Conservation (phyloP, 2,888 invertebrate species). For the Acrobeloides nanus region DNA sequence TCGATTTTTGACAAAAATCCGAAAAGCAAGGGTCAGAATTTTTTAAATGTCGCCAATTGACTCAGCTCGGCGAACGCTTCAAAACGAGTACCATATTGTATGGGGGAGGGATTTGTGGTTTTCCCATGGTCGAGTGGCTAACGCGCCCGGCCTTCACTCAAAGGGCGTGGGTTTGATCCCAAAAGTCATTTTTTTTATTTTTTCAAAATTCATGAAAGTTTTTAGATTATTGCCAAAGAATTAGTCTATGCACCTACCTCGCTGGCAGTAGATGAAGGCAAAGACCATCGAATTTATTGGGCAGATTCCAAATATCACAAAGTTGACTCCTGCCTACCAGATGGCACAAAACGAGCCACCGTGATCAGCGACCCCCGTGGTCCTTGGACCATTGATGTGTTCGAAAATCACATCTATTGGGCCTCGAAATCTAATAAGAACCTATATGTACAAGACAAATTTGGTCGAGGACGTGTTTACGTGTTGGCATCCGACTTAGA, state of each 20-base stretch:
- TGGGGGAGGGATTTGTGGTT: too few species aligned
- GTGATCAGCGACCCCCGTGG: constrained; percentile 35
- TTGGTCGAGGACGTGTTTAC: constrained; percentile 83
- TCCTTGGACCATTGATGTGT: constrained; percentile 69
- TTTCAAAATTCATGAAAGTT: constrained; percentile 2
- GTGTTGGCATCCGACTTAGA: constrained; percentile 73
- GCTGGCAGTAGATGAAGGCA: constrained; percentile 78
- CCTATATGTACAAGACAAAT: constrained; percentile 83
- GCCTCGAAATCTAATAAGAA: constrained; percentile 81
- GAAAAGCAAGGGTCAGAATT: too few species aligned
- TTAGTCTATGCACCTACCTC: constrained; percentile 79
- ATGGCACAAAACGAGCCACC: constrained; percentile 59
- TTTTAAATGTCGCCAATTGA: too few species aligned
- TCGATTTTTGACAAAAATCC: too few species aligned
- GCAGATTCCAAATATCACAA: constrained; percentile 79
- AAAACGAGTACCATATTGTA: too few species aligned
- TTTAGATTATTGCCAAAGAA: constrained; percentile 66
- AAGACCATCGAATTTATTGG: constrained; percentile 87
- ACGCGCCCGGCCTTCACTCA: too few species aligned
- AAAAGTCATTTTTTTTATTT: constrained; percentile 15
- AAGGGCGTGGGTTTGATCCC: too few species aligned
- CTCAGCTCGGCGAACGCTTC: too few species aligned
- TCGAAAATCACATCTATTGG: constrained; percentile 86
- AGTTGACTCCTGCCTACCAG: constrained; percentile 75
- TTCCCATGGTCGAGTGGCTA: too few species aligned